Base-by-base conservation (phyloP, 2,888 invertebrate genomes). In the Nymphalis urticae region DNA sequence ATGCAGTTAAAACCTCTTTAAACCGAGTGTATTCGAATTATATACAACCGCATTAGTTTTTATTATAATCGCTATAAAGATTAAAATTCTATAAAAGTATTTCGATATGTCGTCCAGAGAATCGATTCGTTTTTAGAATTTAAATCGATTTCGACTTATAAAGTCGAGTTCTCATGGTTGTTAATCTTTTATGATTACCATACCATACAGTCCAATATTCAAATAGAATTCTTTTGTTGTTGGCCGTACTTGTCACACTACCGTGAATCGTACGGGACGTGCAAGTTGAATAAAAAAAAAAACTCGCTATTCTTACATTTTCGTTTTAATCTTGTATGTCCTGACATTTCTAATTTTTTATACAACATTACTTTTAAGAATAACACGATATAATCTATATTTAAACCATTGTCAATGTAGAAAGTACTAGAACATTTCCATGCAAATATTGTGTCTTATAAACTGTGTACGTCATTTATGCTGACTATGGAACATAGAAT, bases 131-230 rank as follows among this genome's bases (percentile, higher is more conserved):
- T 70, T 70, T 64, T 64, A 71, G 71, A 72, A 68, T 73, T 70
- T 81, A 77, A 84, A 80, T 80, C 77, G 80, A 77, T 76, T 70
- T 68, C 66, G 60, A 68, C 65, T 66, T 68, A 79, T 79, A 76
- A 78, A 80, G 72, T 76, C 75, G 80, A 83, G 81, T 80, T 84
- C 78, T 78, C 77, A 75, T 82, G 75, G 82, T 83, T 79, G 74
- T 76, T 80, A 64, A 72, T 70, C 66, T 66, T 69, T 72, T 69
- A 67, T 69, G 67, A 66, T 64, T 72, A 54, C 54, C 64, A 64
- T 65, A 51, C 65, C 59, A 42, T 42, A 42, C 42, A 42, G 42
- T 42, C 42, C 13, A 19, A 48, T 56, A 66, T 68, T 68, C 68
- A 64, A 64, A 72, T 64, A 58, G 36, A 53, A 48, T 56, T 66